Evolutionary conservation across 1,140 invertebrate species (phyloP).

Genomic region (Drosophila pachea): DNA sequence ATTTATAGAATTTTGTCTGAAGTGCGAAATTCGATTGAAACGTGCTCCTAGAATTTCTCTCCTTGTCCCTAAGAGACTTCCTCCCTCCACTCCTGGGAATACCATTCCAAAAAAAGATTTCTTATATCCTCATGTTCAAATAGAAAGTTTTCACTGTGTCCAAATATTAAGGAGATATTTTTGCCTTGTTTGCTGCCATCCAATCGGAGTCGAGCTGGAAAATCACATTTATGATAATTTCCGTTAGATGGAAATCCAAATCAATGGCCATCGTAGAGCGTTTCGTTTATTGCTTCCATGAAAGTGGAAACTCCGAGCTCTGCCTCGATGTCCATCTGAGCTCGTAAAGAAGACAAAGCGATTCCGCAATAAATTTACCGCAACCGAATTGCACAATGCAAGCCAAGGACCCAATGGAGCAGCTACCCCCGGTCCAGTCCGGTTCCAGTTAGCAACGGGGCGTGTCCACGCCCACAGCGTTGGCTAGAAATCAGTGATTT

Average conservation of each 20-base stretch:
- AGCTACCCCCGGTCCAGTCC: no score
- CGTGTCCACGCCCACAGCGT: constrained; percentile 64
- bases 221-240: constrained; percentile 19
- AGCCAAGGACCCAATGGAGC: constrained; percentile 8
- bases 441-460: not conserved
- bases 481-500: constrained; percentile 71
- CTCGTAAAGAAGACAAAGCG: constrained; percentile 59
- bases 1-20: no score
- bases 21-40: no score
- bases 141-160: no score
- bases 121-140: no score
- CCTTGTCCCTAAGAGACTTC: no score
- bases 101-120: no score
- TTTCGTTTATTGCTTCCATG: constrained; percentile 34
- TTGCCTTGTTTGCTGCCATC: not conserved
- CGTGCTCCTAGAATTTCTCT: no score
- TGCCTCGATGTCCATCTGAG: constrained; percentile 30
- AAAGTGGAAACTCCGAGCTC: constrained; percentile 5
- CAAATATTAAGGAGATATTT: no score
- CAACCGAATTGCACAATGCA: constrained; percentile 61
- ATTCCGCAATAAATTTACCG: constrained; percentile 71
- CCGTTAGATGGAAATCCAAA: constrained; percentile 19
- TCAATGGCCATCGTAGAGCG: constrained; percentile 19
- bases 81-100: no score
- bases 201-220: not conserved